Base-by-base conservation (phyloP, 2,888 invertebrate species). In the Margaritifera margaritifera region DNA sequence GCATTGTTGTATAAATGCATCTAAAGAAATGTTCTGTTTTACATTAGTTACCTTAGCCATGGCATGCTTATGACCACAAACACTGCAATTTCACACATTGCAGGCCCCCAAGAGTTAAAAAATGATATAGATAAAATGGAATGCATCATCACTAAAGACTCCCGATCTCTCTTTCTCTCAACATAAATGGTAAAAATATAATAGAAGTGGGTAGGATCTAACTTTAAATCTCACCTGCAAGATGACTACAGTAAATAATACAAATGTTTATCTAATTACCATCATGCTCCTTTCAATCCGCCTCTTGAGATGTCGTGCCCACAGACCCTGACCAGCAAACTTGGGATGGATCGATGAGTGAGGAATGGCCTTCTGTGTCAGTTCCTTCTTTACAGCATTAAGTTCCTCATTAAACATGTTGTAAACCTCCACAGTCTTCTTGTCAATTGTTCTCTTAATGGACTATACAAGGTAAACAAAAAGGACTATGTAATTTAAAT, bases 391-490 rank as follows among this genome's bases (percentile, higher is more conserved):
- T 0, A 93, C 92, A 24, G 92, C 92, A 72, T 94, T 93, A 64
- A 96, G 93, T 85, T 95, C 95, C 24, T 93, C 92, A 72, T 92
- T 92, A 85, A 96, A 95, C 91, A 95, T 92, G 62, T 92, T 80
- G 75, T 87, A 90, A 31, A 90, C 91, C 42, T 92, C 92, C 64
- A 96, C 91, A 20, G 93, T 94, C 82, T 94, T 90, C 84, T 90
- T 90, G 78, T 91, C 91, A 53, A 90, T 86, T 4, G 89, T 89
- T 57, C 91, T 82, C 54, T 85, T 83, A 64, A 91, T 90, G 0
- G 89, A 83, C 89, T 90, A 74, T 1, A 74, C 11, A 15, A n/a
- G n/a, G n/a, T n/a, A n/a, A n/a, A n/a, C n/a, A n/a, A n/a, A n/a
- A n/a, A n/a, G n/a, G n/a, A n/a, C n/a, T n/a, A n/a, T n/a, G n/a